Base-by-base conservation (phyloP, 2,113 vertebrate genomes). In the Peromyscus californicus region DNA sequence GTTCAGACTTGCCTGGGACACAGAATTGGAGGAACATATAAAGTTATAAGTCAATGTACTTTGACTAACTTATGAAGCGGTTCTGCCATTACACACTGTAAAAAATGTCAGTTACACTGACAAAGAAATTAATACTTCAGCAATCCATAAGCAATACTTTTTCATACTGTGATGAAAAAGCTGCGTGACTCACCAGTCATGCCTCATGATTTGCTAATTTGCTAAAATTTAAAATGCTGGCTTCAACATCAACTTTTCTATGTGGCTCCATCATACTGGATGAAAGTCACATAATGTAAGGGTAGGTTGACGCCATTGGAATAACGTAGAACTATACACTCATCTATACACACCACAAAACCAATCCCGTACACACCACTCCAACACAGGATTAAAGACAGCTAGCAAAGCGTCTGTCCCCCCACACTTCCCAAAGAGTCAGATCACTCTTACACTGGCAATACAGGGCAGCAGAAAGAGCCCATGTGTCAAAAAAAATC, bases 1-100 rank as follows among this genome's bases (percentile, higher is more conserved):
- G 89, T 83, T 70, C 63, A 93, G 96, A 97, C 96, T 89, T 93
- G 76, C 85, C 90, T 42, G 12, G 33, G 63, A 96, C 26, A 75
- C 9, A 74, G 11, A 33, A 88, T 1, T 95, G 13, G 90, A 95
- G 89, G 82, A 89, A 86, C 48, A 78, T 87, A 36, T 19, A 54
- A 86, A 88, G 80, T 75, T 39, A 96, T 11, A n/a, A 63, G 59
- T 76, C 69, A 78, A 67, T 84, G 8, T 54, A 31, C 86, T 29
- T 70, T 67, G 24, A 70, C 69, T 84, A 86, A 93, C 59, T 65
- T 83, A 61, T 29, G 8, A 95, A 97, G 45, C 54, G 6, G 92
- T 93, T 57, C 78, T 90, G 31, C 79, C 75, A 65, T 67, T 72
- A 42, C 54, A 72, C 87, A 65, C 51, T 88, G 24, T 88, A 70